Base-by-base conservation (phyloP, 2,113 vertebrate genomes). In the Hippocampus zosterae region DNA sequence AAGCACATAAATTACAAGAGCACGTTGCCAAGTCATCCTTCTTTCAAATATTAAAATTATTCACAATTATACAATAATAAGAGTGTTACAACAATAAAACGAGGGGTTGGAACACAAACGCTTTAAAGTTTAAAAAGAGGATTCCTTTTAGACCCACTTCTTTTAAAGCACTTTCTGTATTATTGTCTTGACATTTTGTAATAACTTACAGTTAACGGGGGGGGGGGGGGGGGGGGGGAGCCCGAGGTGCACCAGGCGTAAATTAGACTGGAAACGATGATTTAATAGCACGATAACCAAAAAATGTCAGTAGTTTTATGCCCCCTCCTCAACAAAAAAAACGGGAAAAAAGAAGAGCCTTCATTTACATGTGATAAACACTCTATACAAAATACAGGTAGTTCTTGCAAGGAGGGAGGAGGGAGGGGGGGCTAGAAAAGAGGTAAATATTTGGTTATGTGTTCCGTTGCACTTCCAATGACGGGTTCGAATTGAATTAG, bases 61-160 rank as follows among this genome's bases (percentile, higher is more conserved):
- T 93, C 95, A 97, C 95, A 95, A 94, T 97, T 95, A n/a, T 96
- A 98, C 96, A 98, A 90, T 92, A 94, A 95, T 96, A 88, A 88
- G 57, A 79, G 81, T 93, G 41, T 95, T 94, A 95, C 93, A 94
- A 87, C 93, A 94, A 87, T 91, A 93, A 75, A 82, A 82, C 75
- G 75, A 84, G 85, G 81, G 85, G 82, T 87, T 79, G 86, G 87
- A 84, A 91, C 87, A 90, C 83, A 88, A 85, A 80, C 89, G 81
- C 88, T 84, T 85, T 85, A 79, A 85, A 87, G 85, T 89, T 89
- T 89, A 88, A 88, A 86, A 87, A 91, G 87, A 81, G 90, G 79
- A 81, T 83, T 46, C 23, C 44, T 64, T 64, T 64, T 64, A 23
- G 15, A 44, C 90, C 90, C 95, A 94, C 93, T 76, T 88, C 79